A percentile compares a stretch with the other conserved stretches of the same genome.
phyloP scores from a whole-genome alignment of 2,113 vertebrate species.

The Desmodus rotundus region DNA sequence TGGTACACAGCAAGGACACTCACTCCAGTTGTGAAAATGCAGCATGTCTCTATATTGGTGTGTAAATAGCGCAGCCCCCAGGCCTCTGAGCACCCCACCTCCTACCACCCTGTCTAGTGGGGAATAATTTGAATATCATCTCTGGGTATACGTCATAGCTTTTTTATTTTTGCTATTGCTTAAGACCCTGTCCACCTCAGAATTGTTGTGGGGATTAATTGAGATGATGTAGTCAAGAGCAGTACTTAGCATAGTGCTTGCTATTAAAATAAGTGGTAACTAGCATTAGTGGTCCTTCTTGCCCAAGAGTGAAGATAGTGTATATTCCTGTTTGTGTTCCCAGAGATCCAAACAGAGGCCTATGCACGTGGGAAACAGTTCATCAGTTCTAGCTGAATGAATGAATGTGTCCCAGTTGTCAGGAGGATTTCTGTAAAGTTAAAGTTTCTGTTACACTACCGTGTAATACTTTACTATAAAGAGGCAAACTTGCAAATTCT shows the following conservation, averaged over 20 bases:
- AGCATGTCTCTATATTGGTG: neutral
- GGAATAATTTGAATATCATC: neutral
- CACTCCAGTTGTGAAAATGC: neutral
- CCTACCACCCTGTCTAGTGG: neutral
- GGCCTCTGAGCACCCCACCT: neutral
- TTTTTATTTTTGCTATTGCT: neutral
- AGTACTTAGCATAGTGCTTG: neutral
- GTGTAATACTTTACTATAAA: neutral
- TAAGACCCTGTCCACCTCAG: neutral
- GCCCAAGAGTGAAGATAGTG: neutral
- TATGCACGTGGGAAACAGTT: neutral
- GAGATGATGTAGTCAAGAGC: neutral
- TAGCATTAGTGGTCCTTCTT: neutral
- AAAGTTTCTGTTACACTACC: neutral
- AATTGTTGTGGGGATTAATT: neutral
- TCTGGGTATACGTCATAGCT: neutral
- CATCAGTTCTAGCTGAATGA: neutral
- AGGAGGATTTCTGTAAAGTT: slow-evolving; percentile 6
- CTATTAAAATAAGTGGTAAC: neutral
- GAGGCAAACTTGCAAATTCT: neutral
- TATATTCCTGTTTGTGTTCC: neutral
- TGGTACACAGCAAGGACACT: neutral
- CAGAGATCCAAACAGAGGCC: neutral
- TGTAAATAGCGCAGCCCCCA: neutral
- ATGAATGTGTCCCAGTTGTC: neutral